Conservation (phyloP, 2,113 vertebrate species). For the Corythornis madagascariensis region DNA sequence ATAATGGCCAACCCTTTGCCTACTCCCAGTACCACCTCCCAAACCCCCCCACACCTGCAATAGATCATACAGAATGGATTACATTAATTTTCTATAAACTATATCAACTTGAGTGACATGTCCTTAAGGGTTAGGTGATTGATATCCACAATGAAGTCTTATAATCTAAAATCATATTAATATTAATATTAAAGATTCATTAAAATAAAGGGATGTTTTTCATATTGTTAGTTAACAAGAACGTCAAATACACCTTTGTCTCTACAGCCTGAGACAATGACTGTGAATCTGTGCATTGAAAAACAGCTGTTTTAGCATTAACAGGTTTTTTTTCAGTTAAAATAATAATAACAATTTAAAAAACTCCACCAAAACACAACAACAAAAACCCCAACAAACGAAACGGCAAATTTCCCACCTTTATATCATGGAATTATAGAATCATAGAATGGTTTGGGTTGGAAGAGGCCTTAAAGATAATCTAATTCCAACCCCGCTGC, state of each 20-base stretch:
- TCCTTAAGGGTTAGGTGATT: conserved; percentile 83
- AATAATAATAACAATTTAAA: too few species aligned
- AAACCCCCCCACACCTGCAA: not conserved
- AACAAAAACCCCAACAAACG: too few species aligned
- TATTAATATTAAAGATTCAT: conserved; percentile 85
- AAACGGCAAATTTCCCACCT: accelerated
- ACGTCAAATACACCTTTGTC: too few species aligned
- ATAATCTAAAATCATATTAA: conserved; percentile 86
- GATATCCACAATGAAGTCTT: conserved; percentile 82
- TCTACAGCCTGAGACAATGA: too few species aligned
- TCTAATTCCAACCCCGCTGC: too few species aligned
- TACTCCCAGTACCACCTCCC: not conserved
- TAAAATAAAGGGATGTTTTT: too few species aligned
- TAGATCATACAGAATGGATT: conserved; percentile 76
- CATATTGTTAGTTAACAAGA: too few species aligned
- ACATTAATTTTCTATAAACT: conserved; percentile 83
- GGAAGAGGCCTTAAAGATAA: too few species aligned
- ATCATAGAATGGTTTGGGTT: too few species aligned
- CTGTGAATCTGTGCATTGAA: too few species aligned
- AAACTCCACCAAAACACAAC: too few species aligned
- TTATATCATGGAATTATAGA: not conserved
- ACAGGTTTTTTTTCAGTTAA: too few species aligned
- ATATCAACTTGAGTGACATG: conserved; percentile 80
- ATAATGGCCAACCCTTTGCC: not conserved
- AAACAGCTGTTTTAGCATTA: not conserved